Evolutionary conservation across 2,797 vertebrate species (phyloP).

Genomic region (Odontamblyopus lacepedii): DNA sequence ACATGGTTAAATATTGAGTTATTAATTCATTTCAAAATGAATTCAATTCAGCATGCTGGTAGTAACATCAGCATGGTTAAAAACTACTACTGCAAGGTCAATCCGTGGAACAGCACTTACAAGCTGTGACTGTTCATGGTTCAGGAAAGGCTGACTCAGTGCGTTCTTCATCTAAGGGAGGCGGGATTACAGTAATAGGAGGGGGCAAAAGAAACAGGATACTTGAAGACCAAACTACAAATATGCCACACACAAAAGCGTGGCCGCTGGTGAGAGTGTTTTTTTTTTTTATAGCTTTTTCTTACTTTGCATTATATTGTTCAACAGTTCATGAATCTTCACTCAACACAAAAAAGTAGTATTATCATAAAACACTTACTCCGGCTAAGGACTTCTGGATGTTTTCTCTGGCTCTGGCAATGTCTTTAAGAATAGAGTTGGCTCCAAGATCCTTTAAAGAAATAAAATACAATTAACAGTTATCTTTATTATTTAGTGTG

Average conservation of each 20-base stretch:
- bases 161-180: conserved; percentile 80
- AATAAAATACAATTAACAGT: not conserved
- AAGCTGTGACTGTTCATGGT: conserved; percentile 59
- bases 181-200: conserved; percentile 24
- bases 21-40: not conserved
- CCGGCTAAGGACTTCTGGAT: conserved; percentile 98
- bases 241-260: not conserved
- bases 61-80: conserved; percentile 15
- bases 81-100: conserved; percentile 29
- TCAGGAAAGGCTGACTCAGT: conserved; percentile 71
- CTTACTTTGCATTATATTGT: no score
- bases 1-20: no score
- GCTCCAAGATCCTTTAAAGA: conserved; percentile 86
- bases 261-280: not conserved
- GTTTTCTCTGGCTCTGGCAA: conserved; percentile 95
- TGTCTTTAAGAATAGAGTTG: conserved; percentile 94
- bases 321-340: not conserved
- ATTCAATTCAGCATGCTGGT: not conserved
- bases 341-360: not conserved
- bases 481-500: not conserved
- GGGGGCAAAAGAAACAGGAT: conserved; percentile 23
- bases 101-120: conserved; percentile 77
- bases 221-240: conserved; percentile 11
- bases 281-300: not conserved
- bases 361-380: conserved; percentile 78